These are phyloP conservation scores for Lucilia cuprina DNA, from an alignment of 1,140 invertebrate genomes.

Conservation along the genomic window DNA sequence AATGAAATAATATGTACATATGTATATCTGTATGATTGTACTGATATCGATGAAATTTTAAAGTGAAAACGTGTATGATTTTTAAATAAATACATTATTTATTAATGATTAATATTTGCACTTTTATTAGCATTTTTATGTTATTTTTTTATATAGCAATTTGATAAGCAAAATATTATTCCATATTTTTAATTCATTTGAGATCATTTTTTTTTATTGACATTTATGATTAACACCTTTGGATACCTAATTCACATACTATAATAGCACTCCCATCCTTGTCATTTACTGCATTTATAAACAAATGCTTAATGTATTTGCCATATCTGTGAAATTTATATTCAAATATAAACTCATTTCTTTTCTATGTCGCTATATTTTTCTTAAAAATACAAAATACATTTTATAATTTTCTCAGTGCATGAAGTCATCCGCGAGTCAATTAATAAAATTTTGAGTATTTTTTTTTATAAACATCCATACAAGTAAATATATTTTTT, in stretches of 20 bases:
- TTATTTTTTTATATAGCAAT: not conserved
- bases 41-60: not conserved
- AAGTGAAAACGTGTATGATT: slow-evolving; percentile 1
- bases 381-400: no score
- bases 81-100: not conserved
- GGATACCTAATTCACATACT: not conserved
- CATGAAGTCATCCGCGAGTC: no score
- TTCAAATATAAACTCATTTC: no score
- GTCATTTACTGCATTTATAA: not conserved
- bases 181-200: not conserved
- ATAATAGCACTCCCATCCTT: not conserved
- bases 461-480: no score
- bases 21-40: no score
- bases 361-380: no score
- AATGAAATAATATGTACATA: not conserved
- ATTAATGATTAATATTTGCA: not conserved
- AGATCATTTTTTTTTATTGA: not conserved
- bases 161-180: not conserved
- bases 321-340: not conserved
- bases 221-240: not conserved
- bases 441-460: no score
- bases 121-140: not conserved
- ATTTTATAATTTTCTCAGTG: no score
- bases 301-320: not conserved
- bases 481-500: no score